Evolutionary conservation across 92 coral and sea anemone species (phyloP), one percentile per base, ranked within the genome.

Genomic region (Parazoanthus swiftii): DNA sequence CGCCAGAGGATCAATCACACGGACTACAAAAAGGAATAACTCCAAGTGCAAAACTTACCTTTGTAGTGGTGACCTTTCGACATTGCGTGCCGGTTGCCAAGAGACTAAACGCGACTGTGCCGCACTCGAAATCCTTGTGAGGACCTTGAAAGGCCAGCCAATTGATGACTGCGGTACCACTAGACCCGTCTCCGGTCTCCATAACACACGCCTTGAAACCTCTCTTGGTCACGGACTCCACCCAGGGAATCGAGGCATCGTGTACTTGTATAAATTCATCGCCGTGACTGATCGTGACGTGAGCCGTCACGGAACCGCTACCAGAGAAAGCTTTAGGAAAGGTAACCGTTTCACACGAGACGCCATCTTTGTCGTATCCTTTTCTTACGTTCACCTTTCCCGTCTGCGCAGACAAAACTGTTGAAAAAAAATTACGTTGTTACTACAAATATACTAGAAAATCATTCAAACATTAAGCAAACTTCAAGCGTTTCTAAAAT

Each of bases 91-190:
- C 90, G 14, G 88, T 86, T 66, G 92, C 66, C 75, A 91, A 86
- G 8, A 90, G 42, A 23, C 70, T 76, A 77, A 91, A 85, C 36
- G 86, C 23, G 68, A 81, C 90, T 23, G 85, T 38, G 65, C 92
- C 92, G 39, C 65, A 46, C 58, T 85, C 58, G 6, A 66, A 38
- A 0, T 83, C 92, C 23, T 76, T 58, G 36, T 90, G 93, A 29
- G 85, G 36, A 58, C 76, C 80, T 44, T 88, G 90, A 80, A 91
- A 91, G 20, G 93, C 92, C 9, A 91, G 14, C 93, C 93, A 91
- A 90, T 89, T 91, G 42, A 91, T 73, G 23, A 81, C 88, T 9
- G 85, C 75, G 9, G 85, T 84, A 15, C 89, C 91, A 18, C 89
- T 89, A 15, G 91, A 80, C 5, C 90, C 92, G 73, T 51, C 88